Evolutionary conservation across 1,140 invertebrate genomes (phyloP).

Genomic region (Aradophagus sp.): DNA sequence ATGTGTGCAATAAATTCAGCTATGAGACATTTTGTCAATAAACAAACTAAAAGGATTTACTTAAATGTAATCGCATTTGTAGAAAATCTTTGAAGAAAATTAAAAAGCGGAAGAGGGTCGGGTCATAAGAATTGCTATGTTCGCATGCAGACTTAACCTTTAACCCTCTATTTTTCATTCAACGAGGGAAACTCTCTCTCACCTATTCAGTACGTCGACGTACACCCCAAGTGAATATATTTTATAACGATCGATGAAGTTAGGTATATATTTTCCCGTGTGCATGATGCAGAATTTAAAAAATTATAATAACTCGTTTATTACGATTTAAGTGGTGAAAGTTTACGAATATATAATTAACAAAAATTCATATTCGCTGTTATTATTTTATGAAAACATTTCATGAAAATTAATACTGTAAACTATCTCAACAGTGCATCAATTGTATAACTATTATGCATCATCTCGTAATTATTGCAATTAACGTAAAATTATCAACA

Average conservation of each 20-base stretch:
- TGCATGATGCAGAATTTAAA: background rate
- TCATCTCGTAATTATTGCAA: too few relatives aligned
- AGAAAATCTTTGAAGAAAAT: slow-evolving; percentile 43
- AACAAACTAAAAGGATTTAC: slow-evolving; percentile 19
- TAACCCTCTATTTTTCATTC: slow-evolving; percentile 33
- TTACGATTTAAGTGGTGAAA: too few relatives aligned
- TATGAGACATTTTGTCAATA: slow-evolving; percentile 9
- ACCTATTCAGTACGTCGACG: slow-evolving; percentile 17
- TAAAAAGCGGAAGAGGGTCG: slow-evolving; percentile 22
- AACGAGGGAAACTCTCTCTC: slow-evolving; percentile 20
- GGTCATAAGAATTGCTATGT: slow-evolving; percentile 26
- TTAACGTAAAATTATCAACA: too few relatives aligned
- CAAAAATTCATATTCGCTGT: too few relatives aligned
- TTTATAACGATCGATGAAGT: slow-evolving; percentile 15
- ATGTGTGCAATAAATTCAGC: slow-evolving; percentile 16
- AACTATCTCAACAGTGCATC: too few relatives aligned
- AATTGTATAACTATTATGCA: too few relatives aligned
- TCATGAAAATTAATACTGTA: too few relatives aligned
- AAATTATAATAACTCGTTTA: background rate
- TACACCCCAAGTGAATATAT: slow-evolving; percentile 32
- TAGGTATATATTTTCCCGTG: slow-evolving; percentile 4
- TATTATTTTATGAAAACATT: too few relatives aligned
- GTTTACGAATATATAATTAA: too few relatives aligned
- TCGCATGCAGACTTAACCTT: slow-evolving; percentile 40
- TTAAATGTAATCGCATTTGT: slow-evolving; percentile 39